phyloP scores from a whole-genome alignment of 2,113 vertebrate species.

The Cyanoramphus novaezelandiae region DNA sequence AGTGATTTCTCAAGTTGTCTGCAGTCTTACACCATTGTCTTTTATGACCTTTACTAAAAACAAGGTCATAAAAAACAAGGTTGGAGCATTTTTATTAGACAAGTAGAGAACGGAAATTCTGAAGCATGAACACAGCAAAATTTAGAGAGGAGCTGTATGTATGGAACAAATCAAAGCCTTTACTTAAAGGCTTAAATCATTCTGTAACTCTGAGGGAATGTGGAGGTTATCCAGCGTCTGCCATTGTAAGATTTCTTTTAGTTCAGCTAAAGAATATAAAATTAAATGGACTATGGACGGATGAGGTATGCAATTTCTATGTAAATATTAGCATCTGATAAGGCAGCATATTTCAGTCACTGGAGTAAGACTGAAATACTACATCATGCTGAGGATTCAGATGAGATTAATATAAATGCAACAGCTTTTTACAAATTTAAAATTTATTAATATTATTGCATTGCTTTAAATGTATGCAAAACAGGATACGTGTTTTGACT shows the following conservation, averaged over 20 bases:
- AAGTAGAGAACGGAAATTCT: background rate
- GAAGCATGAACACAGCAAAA: background rate
- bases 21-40: conserved; percentile 30
- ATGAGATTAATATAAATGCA: background rate
- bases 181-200: background rate
- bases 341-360: background rate
- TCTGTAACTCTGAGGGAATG: background rate
- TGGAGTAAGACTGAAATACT: background rate
- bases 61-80: conserved; percentile 10
- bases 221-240: background rate
- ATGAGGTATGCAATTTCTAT: background rate
- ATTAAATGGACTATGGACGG: background rate
- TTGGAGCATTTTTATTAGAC: background rate
- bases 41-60: conserved; percentile 6
- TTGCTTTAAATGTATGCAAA: background rate
- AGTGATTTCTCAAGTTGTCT: conserved; percentile 45
- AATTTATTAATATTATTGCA: background rate
- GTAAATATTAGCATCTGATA: background rate
- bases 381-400: background rate
- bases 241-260: background rate
- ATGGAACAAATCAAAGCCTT: conserved; percentile 4
- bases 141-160: background rate
- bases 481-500: background rate
- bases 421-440: background rate
- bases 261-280: background rate